These are phyloP conservation scores for Pelobates fuscus DNA, from an alignment of 2,113 vertebrate genomes.

Conservation along the genomic window DNA sequence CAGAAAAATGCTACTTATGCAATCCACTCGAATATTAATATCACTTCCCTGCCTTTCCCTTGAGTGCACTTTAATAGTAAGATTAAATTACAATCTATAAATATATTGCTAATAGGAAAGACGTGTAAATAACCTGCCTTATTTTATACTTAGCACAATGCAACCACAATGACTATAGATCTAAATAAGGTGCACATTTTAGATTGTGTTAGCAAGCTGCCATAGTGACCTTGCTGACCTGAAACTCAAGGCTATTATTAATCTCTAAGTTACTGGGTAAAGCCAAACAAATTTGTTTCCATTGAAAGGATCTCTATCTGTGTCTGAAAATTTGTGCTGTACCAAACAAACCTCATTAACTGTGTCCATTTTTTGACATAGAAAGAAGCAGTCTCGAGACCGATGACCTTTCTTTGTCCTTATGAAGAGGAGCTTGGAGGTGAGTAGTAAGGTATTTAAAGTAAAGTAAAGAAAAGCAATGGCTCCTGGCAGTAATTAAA, in stretches of 20 bases:
- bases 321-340: constrained; percentile 87
- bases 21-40: constrained; percentile 82
- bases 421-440: constrained; percentile 54
- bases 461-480: not conserved
- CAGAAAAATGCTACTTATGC: constrained; percentile 74
- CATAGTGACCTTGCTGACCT: constrained; percentile 80
- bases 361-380: constrained; percentile 86
- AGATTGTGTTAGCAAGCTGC: constrained; percentile 66
- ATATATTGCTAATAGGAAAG: constrained; percentile 89
- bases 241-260: constrained; percentile 88
- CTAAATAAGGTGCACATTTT: constrained; percentile 61
- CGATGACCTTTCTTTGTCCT: constrained; percentile 82
- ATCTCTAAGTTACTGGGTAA: constrained; percentile 92
- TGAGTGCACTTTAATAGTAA: constrained; percentile 78
- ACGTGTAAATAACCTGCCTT: constrained; percentile 72
- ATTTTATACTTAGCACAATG: constrained; percentile 61
- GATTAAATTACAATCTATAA: constrained; percentile 91
- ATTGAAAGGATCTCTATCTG: constrained; percentile 95
- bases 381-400: constrained; percentile 74
- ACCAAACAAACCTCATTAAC: constrained; percentile 97
- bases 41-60: constrained; percentile 77
- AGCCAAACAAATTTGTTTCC: constrained; percentile 98
- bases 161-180: constrained; percentile 45
- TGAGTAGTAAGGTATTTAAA: not conserved
- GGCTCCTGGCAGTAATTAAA: not conserved